Percentiles rank a stretch among this genome's conserved stretches.
Evolutionary conservation across 2,113 vertebrate genomes (phyloP).

Genomic region (Donacobius atricapilla): DNA sequence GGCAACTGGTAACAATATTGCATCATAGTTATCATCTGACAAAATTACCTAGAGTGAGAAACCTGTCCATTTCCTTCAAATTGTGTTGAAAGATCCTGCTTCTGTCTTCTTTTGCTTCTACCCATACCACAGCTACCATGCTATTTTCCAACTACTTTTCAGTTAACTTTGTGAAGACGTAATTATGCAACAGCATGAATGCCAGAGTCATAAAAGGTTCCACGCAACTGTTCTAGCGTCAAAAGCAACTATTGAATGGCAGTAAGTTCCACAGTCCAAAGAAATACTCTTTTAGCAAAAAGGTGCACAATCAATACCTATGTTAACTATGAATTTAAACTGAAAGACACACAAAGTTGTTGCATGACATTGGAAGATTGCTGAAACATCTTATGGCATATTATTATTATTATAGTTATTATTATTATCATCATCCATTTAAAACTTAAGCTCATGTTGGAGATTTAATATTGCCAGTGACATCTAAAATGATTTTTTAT

Average conservation of each 20-base stretch:
- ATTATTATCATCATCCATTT: not conserved
- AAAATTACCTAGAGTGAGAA: not conserved
- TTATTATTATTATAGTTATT: not conserved
- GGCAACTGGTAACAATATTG: not conserved
- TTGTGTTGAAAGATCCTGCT: not conserved
- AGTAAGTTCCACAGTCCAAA: not conserved
- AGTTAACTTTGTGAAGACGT: not conserved
- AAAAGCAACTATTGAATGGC: not conserved
- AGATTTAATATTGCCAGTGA: not conserved
- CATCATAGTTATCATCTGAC: not conserved
- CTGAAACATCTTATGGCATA: not conserved
- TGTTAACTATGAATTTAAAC: not conserved
- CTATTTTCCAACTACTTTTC: not conserved
- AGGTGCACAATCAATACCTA: not conserved
- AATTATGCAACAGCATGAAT: not conserved
- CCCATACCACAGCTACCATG: not conserved
- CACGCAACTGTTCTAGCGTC: not conserved
- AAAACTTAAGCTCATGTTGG: not conserved
- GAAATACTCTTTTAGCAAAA: not conserved
- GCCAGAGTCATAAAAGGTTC: not conserved
- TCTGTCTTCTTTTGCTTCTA: not conserved
- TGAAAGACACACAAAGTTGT: not conserved
- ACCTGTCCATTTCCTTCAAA: not conserved
- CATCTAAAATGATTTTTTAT: not conserved
- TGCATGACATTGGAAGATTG: not conserved